These are phyloP conservation scores for Siniperca knerii DNA, from an alignment of 2,113 vertebrate species.

Conservation along the genomic window DNA sequence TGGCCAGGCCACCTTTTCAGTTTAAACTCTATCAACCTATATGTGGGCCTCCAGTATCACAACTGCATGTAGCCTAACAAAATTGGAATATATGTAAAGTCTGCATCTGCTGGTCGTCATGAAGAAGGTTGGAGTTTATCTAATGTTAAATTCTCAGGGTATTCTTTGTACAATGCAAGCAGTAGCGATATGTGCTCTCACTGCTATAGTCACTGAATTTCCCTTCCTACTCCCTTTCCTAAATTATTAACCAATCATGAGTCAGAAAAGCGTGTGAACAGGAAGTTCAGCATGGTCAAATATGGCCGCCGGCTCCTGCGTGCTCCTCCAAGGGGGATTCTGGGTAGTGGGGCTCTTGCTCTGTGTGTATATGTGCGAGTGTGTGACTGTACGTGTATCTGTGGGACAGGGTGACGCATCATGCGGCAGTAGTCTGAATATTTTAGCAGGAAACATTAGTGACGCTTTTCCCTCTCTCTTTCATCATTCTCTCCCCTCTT, in stretches of 20 bases:
- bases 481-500: conserved; percentile 63
- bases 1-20: not conserved
- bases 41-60: not conserved
- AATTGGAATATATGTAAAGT: not conserved
- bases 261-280: conserved; percentile 57
- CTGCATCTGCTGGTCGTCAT: not conserved
- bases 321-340: conserved; percentile 38
- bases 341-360: conserved; percentile 41
- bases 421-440: conserved; percentile 79
- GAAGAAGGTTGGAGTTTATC: not conserved
- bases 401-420: conserved; percentile 77
- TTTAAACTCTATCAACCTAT: not conserved
- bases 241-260: conserved; percentile 68
- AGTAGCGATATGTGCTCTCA: not conserved
- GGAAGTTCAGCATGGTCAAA: conserved; percentile 73
- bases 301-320: conserved; percentile 45
- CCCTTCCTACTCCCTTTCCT: conserved; percentile 42
- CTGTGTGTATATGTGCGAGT: conserved; percentile 51
- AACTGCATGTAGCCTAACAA: not conserved
- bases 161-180: conserved; percentile 18
- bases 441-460: conserved; percentile 83
- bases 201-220: conserved; percentile 21
- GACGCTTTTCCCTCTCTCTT: conserved; percentile 70
- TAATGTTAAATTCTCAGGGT: not conserved
- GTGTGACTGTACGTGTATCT: conserved; percentile 51